Evolutionary conservation across 2,888 invertebrate species (phyloP).

Genomic region (Selenia dentaria): DNA sequence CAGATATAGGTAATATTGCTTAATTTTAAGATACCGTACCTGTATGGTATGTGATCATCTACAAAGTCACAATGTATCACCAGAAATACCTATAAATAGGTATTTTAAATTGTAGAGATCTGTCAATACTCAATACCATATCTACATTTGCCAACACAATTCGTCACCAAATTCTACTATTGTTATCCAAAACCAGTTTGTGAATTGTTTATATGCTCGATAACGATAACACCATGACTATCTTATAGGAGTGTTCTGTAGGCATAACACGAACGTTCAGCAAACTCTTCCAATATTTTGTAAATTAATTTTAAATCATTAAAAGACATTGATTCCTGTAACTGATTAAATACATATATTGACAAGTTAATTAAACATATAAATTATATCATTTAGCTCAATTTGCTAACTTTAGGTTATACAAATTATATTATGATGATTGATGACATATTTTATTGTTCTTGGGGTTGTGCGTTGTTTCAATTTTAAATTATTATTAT

Average conservation of each 20-base stretch:
- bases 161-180: conserved; percentile 55
- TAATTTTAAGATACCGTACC: no score
- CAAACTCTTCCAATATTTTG: conserved; percentile 47
- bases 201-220: conserved; percentile 60
- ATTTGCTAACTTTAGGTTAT: conserved; percentile 71
- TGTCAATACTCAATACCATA: no score
- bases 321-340: conserved; percentile 33
- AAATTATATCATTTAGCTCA: conserved; percentile 62
- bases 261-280: conserved; percentile 57
- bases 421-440: conserved; percentile 61
- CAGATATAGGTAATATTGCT: no score
- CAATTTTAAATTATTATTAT: conserved; percentile 52
- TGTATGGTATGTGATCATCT: no score
- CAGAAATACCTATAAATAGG: no score
- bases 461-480: conserved; percentile 73
- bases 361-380: conserved; percentile 43
- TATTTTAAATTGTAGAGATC: no score
- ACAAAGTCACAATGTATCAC: no score
- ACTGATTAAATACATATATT: conserved; percentile 37
- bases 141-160: no score
- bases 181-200: conserved; percentile 36
- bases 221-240: conserved; percentile 55
- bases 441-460: conserved; percentile 44
- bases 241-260: conserved; percentile 42
- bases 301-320: conserved; percentile 34